These are phyloP conservation scores for Amphibalanus amphitrite DNA, from an alignment of 1,140 invertebrate species.

Conservation along the genomic window DNA sequence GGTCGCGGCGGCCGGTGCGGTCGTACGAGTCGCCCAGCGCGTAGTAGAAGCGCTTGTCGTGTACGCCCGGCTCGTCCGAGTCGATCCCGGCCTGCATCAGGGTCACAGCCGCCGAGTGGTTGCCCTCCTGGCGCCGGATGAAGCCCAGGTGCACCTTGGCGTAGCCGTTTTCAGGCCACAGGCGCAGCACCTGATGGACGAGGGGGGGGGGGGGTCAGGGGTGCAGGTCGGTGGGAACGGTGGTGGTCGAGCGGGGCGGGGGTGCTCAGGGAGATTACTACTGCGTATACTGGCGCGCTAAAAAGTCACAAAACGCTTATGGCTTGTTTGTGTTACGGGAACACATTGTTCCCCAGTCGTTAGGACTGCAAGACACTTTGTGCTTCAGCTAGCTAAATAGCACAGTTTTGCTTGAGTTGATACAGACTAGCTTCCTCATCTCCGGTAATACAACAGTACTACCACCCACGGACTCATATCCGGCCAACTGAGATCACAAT, in stretches of 20 bases:
- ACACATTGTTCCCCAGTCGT: background rate
- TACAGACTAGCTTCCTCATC: too few species aligned
- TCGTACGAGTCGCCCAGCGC: background rate
- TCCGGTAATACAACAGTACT: too few species aligned
- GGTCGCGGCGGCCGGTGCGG: background rate
- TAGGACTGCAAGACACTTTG: too few species aligned
- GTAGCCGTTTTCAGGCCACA: constrained; percentile 47
- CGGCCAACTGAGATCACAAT: too few species aligned
- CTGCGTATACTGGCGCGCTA: background rate
- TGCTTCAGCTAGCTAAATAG: background rate
- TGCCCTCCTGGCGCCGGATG: constrained; percentile 26
- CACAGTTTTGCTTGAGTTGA: too few species aligned
- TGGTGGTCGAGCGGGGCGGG: too few species aligned
- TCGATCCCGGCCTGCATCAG: background rate
- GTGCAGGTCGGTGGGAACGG: too few species aligned
- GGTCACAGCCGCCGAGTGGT: background rate
- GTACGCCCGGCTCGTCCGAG: background rate
- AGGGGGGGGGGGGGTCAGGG: too few species aligned
- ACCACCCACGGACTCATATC: too few species aligned
- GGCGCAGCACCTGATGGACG: constrained; percentile 34
- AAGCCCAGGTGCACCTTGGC: constrained; percentile 61
- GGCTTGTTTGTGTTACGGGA: background rate
- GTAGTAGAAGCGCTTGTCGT: background rate
- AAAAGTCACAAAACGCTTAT: background rate
- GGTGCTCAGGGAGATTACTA: too few species aligned